phyloP scores from a whole-genome alignment of 2,797 vertebrate genomes.

The Chelidonichthys spinosus region DNA sequence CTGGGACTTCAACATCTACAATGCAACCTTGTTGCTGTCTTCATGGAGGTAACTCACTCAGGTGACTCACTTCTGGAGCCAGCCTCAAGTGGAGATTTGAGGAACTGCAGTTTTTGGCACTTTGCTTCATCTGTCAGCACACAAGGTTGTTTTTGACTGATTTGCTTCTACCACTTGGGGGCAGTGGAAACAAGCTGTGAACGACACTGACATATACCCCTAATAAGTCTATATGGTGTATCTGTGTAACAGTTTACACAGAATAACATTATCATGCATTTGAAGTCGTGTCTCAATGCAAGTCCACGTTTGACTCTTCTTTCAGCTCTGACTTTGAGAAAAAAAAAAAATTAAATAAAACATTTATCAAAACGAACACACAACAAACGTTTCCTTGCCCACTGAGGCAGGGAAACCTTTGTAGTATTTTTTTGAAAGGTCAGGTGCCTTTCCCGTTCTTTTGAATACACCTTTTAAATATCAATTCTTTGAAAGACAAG shows the following conservation, averaged over 20 bases:
- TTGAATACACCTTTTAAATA: slow-evolving; percentile 58
- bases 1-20: no score
- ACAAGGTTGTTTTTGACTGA: no score
- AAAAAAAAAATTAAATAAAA: slow-evolving; percentile 6
- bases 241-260: not conserved
- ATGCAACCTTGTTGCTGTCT: no score
- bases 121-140: no score
- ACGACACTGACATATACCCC: not conserved
- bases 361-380: slow-evolving; percentile 14
- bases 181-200: slow-evolving; percentile 5
- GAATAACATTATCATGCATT: not conserved
- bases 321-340: not conserved
- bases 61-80: no score
- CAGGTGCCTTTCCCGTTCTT: slow-evolving; percentile 17
- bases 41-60: no score
- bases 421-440: slow-evolving; percentile 37
- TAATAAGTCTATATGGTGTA: not conserved
- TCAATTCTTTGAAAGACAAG: slow-evolving; percentile 57
- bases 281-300: not conserved
- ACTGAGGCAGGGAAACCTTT: slow-evolving; percentile 36
- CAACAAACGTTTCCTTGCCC: not conserved
- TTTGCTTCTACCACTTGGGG: not conserved
- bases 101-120: not conserved
- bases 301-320: not conserved
- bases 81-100: no score